phyloP scores from a whole-genome alignment of 1,140 invertebrate species.

The Drosophila kepulauana region DNA sequence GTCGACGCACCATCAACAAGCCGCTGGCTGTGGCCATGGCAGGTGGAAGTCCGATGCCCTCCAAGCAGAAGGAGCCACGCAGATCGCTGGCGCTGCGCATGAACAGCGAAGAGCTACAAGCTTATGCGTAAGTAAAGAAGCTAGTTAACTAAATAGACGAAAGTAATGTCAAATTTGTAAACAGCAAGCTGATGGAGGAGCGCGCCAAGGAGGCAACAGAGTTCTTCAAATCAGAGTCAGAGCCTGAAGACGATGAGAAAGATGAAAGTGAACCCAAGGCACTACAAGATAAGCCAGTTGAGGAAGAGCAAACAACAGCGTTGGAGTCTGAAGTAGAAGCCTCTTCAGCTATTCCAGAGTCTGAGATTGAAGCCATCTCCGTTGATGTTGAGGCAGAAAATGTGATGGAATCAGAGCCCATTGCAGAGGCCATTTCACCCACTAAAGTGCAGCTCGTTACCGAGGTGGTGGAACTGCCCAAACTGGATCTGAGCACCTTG shows the following conservation, averaged over 20 bases:
- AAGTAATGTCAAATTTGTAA: background rate
- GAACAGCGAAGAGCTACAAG: conserved; percentile 84
- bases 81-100: conserved; percentile 84
- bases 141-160: background rate
- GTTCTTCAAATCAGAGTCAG: conserved; percentile 87
- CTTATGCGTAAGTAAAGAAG: conserved; percentile 85
- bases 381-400: background rate
- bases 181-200: conserved; percentile 86
- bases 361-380: background rate
- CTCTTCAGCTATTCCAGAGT: conserved; percentile 2
- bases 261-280: conserved; percentile 18
- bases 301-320: background rate
- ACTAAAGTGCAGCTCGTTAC: conserved; percentile 58
- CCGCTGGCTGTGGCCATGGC: conserved; percentile 72
- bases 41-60: conserved; percentile 72
- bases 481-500: conserved; percentile 66
- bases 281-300: conserved; percentile 41
- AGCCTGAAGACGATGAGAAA: conserved; percentile 52
- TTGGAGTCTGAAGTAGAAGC: background rate
- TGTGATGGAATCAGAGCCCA: background rate
- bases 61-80: conserved; percentile 49
- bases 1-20: conserved; percentile 70
- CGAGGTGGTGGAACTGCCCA: conserved; percentile 74
- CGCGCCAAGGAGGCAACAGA: conserved; percentile 86
- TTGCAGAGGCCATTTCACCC: conserved; percentile 23